These are phyloP conservation scores for Dynastes maya DNA, from an alignment of 2,888 invertebrate genomes.

Conservation along the genomic window DNA sequence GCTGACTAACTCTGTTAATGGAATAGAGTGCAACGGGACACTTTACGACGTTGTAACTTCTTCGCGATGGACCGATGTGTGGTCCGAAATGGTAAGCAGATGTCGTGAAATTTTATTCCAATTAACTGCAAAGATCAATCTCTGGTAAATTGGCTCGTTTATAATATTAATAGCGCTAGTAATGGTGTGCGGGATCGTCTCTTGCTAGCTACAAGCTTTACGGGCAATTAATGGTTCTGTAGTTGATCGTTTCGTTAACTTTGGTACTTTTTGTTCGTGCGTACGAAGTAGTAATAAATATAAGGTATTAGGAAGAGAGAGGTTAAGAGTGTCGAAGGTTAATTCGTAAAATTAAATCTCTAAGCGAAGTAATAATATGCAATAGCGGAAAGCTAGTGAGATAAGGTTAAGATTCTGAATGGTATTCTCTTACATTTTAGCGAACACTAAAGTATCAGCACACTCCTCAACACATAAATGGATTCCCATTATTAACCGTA, in stretches of 20 bases:
- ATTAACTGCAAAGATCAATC: conserved; percentile 59
- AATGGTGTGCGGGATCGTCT: conserved; percentile 13
- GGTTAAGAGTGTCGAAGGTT: no score
- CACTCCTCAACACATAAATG: no score
- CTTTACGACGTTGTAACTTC: conserved; percentile 18
- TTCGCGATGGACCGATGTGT: conserved; percentile 40
- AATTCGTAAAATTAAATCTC: neutral
- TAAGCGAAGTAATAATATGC: neutral
- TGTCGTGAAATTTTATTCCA: conserved; percentile 63
- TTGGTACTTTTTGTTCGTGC: neutral
- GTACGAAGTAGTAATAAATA: neutral
- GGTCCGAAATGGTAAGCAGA: conserved; percentile 63
- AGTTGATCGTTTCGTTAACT: no score
- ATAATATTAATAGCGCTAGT: conserved; percentile 52
- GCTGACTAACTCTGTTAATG: neutral
- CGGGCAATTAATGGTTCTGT: no score
- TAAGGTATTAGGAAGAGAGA: neutral
- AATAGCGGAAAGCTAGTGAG: no score
- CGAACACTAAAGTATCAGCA: no score
- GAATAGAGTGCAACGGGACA: neutral
- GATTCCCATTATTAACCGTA: no score
- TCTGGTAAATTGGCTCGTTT: conserved; percentile 53
- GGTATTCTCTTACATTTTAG: no score
- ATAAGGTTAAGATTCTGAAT: no score
- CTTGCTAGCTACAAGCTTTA: neutral